Base-by-base conservation (phyloP, 2,797 vertebrate species). In the Parotocinclus haroldoi region DNA sequence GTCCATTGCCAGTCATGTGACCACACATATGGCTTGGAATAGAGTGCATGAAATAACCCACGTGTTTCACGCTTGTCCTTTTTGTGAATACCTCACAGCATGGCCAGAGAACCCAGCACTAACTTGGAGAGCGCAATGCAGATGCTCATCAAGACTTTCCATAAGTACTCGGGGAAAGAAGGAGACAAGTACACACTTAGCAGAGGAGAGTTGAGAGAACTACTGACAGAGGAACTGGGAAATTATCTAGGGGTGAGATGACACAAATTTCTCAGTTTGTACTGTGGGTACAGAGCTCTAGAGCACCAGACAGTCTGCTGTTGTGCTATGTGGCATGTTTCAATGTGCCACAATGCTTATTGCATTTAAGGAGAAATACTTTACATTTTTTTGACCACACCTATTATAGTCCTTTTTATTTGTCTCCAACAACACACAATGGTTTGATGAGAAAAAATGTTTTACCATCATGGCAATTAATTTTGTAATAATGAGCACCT, bases 121-220 rank as follows among this genome's bases (percentile, higher is more conserved):
- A 83, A 88, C 84, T 79, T 91, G 84, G 91, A 91, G 82, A 90
- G 82, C 63, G 91, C 90, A 80, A 92, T 92, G 90, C 89, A 91
- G 81, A 91, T 91, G 87, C 87, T 92, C 77, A 91, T 92, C 77
- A 89, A 91, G 80, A 91, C 91, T 75, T 92, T 92, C 84, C 90
- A 92, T 77, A 92, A 91, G 80, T 92, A 92, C 65, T 92, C 90
- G 0, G 90, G 90, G 40, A 89, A 90, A 77, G 90, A 92, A 77
- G 90, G 90, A 0, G 90, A 92, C 82, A 91, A 90, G 80, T 91
- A 82, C 75, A 91, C 90, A 0, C 87, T 92, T 67, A 92, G 88
- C 81, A 57, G 88, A 48, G 85, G 81, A 0, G 90, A 92, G 44
- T 85, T 92, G 60, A 88, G 88, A 81, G 87, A 90, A 78, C 85